Evolutionary conservation across 2,888 invertebrate genomes (phyloP).

Genomic region (Drosophila rellima): DNA sequence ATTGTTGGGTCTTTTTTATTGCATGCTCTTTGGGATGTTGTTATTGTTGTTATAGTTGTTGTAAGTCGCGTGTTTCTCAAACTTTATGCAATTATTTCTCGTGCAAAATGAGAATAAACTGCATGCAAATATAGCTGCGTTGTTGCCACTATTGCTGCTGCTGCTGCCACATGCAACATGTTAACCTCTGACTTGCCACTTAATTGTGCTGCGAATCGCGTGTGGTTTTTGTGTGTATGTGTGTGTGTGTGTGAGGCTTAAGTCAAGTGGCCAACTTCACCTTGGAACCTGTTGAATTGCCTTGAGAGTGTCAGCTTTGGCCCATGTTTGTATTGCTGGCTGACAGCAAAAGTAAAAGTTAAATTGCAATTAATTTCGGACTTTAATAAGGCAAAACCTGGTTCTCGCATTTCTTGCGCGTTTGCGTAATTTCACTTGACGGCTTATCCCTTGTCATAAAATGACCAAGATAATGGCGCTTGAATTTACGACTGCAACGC

Average conservation of each 20-base stretch:
- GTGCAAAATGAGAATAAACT: slow-evolving; percentile 56
- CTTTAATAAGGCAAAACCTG: slow-evolving; percentile 53
- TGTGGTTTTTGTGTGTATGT: slow-evolving; percentile 2
- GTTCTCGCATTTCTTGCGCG: slow-evolving; percentile 30
- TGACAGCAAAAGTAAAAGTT: slow-evolving; percentile 24
- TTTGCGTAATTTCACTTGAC: slow-evolving; percentile 51
- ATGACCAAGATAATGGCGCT: slow-evolving; percentile 55
- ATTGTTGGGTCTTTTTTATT: slow-evolving; percentile 35
- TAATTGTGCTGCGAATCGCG: slow-evolving; percentile 34
- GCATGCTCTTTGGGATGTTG: slow-evolving; percentile 7
- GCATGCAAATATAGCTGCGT: slow-evolving; percentile 48
- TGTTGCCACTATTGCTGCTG: slow-evolving; percentile 16
- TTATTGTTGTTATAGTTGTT: neutral
- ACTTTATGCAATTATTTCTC: slow-evolving; percentile 68
- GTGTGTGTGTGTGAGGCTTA: slow-evolving; percentile 11
- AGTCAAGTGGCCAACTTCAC: slow-evolving; percentile 63
- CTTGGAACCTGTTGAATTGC: slow-evolving; percentile 73
- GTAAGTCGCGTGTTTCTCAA: slow-evolving; percentile 30
- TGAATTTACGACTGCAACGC: slow-evolving; percentile 53
- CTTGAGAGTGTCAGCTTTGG: slow-evolving; percentile 30
- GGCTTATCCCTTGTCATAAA: slow-evolving; percentile 56
- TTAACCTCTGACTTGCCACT: slow-evolving; percentile 53
- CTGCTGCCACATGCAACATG: slow-evolving; percentile 68
- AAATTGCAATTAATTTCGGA: slow-evolving; percentile 65
- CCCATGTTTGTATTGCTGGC: neutral